Evolutionary conservation across 2,113 vertebrate species (phyloP).

Genomic region (Bujurquina vittata): DNA sequence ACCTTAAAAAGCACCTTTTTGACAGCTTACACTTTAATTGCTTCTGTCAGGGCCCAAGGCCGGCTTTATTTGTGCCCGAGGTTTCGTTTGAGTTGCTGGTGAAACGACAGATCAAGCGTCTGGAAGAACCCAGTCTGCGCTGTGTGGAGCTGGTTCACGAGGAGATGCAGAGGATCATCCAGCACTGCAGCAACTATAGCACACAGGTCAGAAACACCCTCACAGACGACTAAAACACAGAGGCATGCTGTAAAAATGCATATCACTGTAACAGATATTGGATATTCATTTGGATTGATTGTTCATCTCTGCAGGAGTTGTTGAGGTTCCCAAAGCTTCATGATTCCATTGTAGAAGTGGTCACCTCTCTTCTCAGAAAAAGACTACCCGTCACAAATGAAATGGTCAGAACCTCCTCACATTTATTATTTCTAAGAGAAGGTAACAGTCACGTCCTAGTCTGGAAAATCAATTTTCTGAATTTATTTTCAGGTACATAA

Average conservation of each 20-base stretch:
- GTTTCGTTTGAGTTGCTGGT: constrained; percentile 97
- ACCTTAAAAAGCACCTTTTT: background rate
- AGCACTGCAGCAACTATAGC: constrained; percentile 98
- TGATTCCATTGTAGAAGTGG: constrained; percentile 98
- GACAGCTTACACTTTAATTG: background rate
- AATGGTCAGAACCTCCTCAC: constrained; percentile 86
- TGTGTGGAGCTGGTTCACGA: constrained; percentile 98
- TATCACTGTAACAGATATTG: background rate
- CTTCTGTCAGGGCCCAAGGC: constrained; percentile 89
- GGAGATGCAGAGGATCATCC: constrained; percentile 99
- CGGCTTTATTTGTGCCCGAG: constrained; percentile 96
- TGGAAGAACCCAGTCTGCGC: constrained; percentile 96
- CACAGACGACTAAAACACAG: background rate
- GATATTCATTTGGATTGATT: background rate
- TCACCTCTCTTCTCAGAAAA: constrained; percentile 93
- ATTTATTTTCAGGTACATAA: constrained; percentile 90
- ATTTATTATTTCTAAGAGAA: background rate
- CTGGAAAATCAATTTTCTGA: background rate
- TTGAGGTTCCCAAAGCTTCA: constrained; percentile 97
- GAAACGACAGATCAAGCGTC: constrained; percentile 95
- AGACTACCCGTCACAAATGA: constrained; percentile 97
- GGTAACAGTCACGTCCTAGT: background rate
- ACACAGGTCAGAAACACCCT: constrained; percentile 87
- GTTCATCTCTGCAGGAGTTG: constrained; percentile 84
- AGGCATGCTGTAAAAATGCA: background rate